phyloP scores from a whole-genome alignment of 2,113 vertebrate species.

The Lagopus muta region DNA sequence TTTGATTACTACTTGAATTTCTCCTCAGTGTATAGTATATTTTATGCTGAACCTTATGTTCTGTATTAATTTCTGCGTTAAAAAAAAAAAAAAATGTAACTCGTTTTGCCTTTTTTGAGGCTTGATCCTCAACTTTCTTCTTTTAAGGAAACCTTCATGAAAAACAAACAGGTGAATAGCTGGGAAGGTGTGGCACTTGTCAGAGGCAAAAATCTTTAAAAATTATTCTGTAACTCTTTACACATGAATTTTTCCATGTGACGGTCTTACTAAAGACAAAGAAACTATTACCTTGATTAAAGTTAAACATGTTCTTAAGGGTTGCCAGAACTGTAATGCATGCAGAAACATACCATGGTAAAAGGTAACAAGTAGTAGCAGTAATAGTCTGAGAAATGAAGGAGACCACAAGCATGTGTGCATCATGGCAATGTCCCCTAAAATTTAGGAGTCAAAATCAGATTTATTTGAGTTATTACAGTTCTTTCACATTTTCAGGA shows the following conservation, averaged over 20 bases:
- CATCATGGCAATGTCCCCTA: not conserved
- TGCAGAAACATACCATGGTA: not conserved
- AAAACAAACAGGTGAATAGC: not conserved
- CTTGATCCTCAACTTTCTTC: not conserved
- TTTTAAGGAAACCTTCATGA: not conserved
- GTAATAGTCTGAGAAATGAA: not conserved
- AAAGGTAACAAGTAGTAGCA: not conserved
- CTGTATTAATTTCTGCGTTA: not conserved
- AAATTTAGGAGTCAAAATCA: not conserved
- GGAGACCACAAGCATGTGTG: not conserved
- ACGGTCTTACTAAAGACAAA: not conserved
- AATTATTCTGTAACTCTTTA: not conserved
- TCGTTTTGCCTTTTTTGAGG: too few species aligned
- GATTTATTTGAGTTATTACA: not conserved
- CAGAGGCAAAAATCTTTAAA: not conserved
- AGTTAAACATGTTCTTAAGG: not conserved
- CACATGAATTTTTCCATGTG: not conserved
- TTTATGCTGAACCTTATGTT: not conserved
- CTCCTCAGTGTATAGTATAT: not conserved
- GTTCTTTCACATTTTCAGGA: not conserved
- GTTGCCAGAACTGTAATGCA: not conserved
- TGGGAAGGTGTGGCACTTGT: not conserved
- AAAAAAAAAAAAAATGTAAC: not conserved
- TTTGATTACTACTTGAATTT: not conserved
- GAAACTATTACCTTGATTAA: not conserved